Evolutionary conservation across 1,140 invertebrate species (phyloP).

Genomic region (Diploscapter pachys): DNA sequence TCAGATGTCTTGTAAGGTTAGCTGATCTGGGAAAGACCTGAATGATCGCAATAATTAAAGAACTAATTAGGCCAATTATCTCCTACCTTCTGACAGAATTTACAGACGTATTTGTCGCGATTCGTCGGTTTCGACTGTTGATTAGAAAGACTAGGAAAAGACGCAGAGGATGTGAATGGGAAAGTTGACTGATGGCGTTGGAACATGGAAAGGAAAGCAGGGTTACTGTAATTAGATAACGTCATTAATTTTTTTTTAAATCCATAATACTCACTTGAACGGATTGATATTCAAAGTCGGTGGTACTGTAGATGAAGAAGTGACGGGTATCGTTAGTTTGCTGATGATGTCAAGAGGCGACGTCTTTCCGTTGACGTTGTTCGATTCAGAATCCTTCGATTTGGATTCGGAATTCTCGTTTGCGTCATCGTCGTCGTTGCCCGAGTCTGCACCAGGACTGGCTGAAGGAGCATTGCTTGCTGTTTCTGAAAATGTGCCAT

Average conservation of each 20-base stretch:
- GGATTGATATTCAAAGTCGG: too few relatives aligned
- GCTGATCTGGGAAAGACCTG: constrained; percentile 85
- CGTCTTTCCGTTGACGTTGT: constrained; percentile 60
- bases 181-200: constrained; percentile 10
- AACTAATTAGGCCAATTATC: neutral
- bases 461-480: too few relatives aligned
- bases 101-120: constrained; percentile 84
- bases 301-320: too few relatives aligned
- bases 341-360: too few relatives aligned
- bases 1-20: constrained; percentile 87
- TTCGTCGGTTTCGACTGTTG: constrained; percentile 61
- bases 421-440: constrained; percentile 43
- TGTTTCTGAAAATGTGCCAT: too few relatives aligned
- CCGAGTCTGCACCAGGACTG: constrained; percentile 21
- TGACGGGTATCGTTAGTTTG: too few relatives aligned
- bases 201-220: constrained; percentile 38
- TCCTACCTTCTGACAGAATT: constrained; percentile 83
- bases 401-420: neutral
- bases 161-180: neutral
- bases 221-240: constrained; percentile 21
- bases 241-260: constrained; percentile 26
- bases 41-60: neutral
- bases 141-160: neutral
- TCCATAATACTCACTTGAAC: constrained; percentile 55
- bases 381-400: neutral